Base-by-base conservation (phyloP, 2,888 invertebrate genomes). In the Dendrolimus houi region DNA sequence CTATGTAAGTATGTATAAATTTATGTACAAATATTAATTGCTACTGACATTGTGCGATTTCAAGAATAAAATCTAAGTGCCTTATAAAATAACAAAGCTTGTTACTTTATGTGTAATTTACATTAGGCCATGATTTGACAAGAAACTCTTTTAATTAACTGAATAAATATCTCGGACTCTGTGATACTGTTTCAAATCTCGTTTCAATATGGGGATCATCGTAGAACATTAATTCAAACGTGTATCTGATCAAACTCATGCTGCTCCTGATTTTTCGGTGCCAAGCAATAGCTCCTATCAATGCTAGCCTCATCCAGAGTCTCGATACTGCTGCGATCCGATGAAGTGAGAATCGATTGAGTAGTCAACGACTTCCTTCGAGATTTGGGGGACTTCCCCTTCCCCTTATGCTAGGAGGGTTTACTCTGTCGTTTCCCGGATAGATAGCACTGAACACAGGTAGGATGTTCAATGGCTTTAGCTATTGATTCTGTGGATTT, bases 401-500 rank as follows among this genome's bases (percentile, higher is more conserved):
- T 92, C 86, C 91, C 92, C 92, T 91, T 93, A 88, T 93, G 93
- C 92, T 93, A 93, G 92, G 93, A 93, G 66, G 90, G 87, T 81
- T 92, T 91, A 66, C 87, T 91, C 65, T 88, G 88, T 52, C 84
- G 87, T 74, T 93, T 93, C 58, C 92, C 92, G 59, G 94, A 94
- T 54, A 94, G 92, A 80, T 94, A 92, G 74, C 95, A 95, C 73
- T 95, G 94, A 67, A 94, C 94, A 83, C 95, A 95, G 41, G 94
- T 94, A 55, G 94, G 93, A 59, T 94, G 93, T 64, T 94, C 94
- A 58, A 94, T 92, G 12, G 92, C 87, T 70, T 87, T 86, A 12
- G 88, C 83, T 54, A 92, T 91, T 1, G 91, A 91, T 68, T 92
- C 92, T 1, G 92, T 92, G 2, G 92, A 92, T 63, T 91, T 91